These are phyloP conservation scores for Hyaena hyaena DNA, from an alignment of 2,113 vertebrate genomes.

Conservation along the genomic window DNA sequence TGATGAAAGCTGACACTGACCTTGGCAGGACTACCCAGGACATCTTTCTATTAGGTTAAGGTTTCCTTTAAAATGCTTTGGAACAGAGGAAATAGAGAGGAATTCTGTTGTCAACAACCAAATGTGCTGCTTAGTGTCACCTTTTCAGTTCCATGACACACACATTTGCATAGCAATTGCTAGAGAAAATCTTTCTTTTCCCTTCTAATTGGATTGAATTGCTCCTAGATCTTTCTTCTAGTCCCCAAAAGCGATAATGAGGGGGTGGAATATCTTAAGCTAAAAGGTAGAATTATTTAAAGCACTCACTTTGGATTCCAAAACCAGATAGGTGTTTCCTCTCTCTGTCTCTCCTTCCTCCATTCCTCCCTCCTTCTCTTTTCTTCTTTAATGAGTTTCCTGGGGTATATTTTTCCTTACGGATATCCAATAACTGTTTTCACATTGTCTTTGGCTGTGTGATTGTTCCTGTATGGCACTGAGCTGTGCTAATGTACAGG, in stretches of 20 bases:
- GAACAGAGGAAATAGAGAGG: background rate
- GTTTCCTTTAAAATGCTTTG: conserved; percentile 23
- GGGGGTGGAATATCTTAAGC: conserved; percentile 55
- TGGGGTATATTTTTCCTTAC: background rate
- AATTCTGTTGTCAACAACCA: conserved; percentile 49
- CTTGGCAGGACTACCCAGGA: conserved; percentile 22
- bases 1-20: background rate
- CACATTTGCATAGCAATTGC: conserved; percentile 64
- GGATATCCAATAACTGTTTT: background rate
- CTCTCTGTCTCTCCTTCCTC: too few relatives aligned
- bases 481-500: background rate
- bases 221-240: conserved; percentile 71
- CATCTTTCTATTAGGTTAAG: background rate
- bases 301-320: conserved; percentile 37
- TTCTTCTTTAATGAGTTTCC: background rate
- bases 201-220: conserved; percentile 72
- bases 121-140: background rate
- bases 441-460: background rate
- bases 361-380: too few relatives aligned
- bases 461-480: background rate
- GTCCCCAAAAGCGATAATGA: conserved; percentile 62
- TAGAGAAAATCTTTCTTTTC: conserved; percentile 62
- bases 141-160: background rate
- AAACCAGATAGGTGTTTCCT: background rate
- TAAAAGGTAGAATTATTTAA: conserved; percentile 66